Conservation (phyloP, 2,113 vertebrate genomes). For the Agapornis roseicollis region DNA sequence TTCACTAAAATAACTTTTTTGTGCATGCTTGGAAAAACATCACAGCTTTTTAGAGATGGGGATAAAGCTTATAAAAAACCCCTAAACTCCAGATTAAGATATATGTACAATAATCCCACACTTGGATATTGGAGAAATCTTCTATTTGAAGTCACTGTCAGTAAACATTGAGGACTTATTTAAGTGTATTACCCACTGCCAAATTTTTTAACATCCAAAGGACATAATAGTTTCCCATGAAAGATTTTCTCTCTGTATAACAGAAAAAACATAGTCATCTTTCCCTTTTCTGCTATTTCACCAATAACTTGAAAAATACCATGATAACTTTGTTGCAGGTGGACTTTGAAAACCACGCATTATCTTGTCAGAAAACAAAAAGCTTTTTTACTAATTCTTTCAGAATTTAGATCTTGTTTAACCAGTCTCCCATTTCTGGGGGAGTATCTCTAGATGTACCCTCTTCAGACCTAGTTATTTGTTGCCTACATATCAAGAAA, state of each 20-base stretch:
- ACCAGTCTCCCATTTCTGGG: neutral
- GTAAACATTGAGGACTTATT: neutral
- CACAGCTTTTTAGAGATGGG: neutral
- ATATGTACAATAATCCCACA: neutral
- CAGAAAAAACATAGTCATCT: neutral
- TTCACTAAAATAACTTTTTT: neutral
- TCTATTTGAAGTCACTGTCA: neutral
- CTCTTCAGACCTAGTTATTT: neutral
- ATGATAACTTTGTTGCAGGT: neutral
- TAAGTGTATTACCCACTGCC: neutral
- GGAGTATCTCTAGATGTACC: neutral
- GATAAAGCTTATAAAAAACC: neutral
- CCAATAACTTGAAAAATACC: neutral
- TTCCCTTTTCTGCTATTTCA: neutral
- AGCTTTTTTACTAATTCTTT: neutral
- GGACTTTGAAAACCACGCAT: neutral
- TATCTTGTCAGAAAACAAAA: slow-evolving; percentile 28
- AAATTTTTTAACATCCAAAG: neutral
- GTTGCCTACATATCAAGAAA: neutral
- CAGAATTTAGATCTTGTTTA: neutral
- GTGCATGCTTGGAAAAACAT: neutral
- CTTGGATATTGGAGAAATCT: neutral
- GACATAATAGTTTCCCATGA: neutral
- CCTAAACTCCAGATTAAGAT: neutral
- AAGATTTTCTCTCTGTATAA: neutral